Base-by-base conservation (phyloP, 2,797 vertebrate species). In the Micropoecilia bifurca region DNA sequence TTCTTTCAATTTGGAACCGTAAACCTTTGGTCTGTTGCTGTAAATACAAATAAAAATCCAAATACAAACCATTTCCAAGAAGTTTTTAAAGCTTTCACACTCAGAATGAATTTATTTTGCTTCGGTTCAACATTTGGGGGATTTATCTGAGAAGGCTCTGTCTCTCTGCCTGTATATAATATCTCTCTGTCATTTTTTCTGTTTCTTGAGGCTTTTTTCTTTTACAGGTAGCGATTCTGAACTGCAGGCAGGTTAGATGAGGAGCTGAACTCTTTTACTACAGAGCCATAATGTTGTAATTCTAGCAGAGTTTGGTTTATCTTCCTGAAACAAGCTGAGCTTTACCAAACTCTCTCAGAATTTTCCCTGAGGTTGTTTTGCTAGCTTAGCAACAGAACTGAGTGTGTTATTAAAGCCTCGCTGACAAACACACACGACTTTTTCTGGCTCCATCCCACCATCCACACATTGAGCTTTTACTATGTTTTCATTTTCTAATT, bases 181-280 rank as follows among this genome's bases (percentile, higher is more conserved):
- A 22, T 41, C 20, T 66, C 18, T 39, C 39, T n/a, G 22, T 43
- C 4, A n/a, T 43, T 69, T 39, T 20, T 22, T 43, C 2, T 5
- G 5, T 43, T 41, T 43, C 39, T 43, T 41, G 22, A 69, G 39
- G 66, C 66, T 41, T 57, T 57, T 53, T 55, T 12, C 0, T 57
- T 59, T 59, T 59, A 16, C 12, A 39, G 39, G 50, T 18, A 1
- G 25, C 39, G 2, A 53, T 43, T 75, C 36, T 45, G 53, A 18
- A 33, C 73, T 43, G n/a, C 73, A 55, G 39, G 75, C 61, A 20
- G 75, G 75, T 77, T 68, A 20, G 48, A 30, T 45, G 36, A 53
- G 66, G 63, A 30, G 43, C 66, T 48, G 25, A 28, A 22, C 36
- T 36, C 33, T 55, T 20, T 43, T 22, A 53, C 33, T 33, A 13